A percentile compares a stretch with the other conserved stretches of the same genome.
phyloP scores from a whole-genome alignment of 2,888 invertebrate genomes.

The Eupithecia subfuscata region DNA sequence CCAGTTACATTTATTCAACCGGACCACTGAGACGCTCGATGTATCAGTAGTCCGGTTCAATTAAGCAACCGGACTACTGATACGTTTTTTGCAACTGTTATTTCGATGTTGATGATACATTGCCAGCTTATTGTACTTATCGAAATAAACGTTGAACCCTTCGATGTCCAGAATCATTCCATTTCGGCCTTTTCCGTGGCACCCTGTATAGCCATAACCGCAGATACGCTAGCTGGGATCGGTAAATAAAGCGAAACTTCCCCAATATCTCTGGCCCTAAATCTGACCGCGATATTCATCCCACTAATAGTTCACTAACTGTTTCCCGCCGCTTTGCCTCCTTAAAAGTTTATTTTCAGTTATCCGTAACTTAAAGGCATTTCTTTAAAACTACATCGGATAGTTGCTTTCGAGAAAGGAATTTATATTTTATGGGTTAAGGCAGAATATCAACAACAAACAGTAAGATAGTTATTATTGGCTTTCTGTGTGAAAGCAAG shows the following conservation, averaged over 20 bases:
- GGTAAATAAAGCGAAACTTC: conserved; percentile 4
- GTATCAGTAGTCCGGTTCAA: too few relatives aligned
- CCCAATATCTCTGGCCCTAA: conserved; percentile 1
- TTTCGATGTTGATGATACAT: too few relatives aligned
- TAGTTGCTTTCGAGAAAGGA: neutral
- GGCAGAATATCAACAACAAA: too few relatives aligned
- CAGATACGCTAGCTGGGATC: neutral
- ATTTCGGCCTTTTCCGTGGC: too few relatives aligned
- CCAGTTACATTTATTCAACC: too few relatives aligned
- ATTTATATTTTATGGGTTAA: neutral
- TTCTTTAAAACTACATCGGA: neutral
- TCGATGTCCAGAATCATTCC: too few relatives aligned
- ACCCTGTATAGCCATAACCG: neutral
- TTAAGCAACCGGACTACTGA: too few relatives aligned
- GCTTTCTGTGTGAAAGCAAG: neutral
- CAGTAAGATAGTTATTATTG: neutral
- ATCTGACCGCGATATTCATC: neutral
- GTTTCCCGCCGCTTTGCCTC: neutral
- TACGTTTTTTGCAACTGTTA: too few relatives aligned
- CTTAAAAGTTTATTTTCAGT: neutral
- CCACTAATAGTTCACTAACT: neutral
- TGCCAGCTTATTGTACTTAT: too few relatives aligned
- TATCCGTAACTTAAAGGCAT: neutral
- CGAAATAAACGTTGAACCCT: too few relatives aligned
- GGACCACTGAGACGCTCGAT: too few relatives aligned